Percentiles rank a stretch among this genome's conserved stretches.
Conservation (phyloP, 2,888 invertebrate species). For the Clanis bilineata region DNA sequence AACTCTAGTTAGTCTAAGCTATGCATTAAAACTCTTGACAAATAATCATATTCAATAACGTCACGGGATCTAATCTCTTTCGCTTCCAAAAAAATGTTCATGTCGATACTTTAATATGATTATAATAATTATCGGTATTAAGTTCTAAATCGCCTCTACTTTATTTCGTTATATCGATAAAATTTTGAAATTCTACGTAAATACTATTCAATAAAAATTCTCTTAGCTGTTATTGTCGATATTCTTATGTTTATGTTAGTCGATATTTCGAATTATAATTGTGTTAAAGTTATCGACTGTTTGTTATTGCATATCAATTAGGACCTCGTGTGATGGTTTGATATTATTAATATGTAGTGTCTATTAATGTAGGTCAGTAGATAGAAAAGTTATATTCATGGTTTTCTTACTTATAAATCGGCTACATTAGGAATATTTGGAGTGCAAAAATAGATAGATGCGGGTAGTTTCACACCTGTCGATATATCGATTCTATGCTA, state of each 20-base stretch:
- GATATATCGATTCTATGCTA: no score
- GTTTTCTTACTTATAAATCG: no score
- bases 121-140: not conserved
- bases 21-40: not conserved
- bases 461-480: no score
- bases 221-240: not conserved
- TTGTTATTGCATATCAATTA: constrained; percentile 5
- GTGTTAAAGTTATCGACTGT: not conserved
- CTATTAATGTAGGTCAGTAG: no score
- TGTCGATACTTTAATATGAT: not conserved
- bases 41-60: not conserved
- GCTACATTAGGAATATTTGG: no score
- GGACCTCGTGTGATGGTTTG: not conserved
- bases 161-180: not conserved
- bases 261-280: not conserved
- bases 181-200: not conserved
- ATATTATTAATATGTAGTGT: not conserved
- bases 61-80: constrained; percentile 9
- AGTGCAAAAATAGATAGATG: no score
- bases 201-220: not conserved
- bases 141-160: no score
- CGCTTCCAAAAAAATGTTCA: not conserved
- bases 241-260: not conserved
- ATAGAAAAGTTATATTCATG: no score
- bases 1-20: not conserved